These are phyloP conservation scores for Diploptera punctata DNA, from an alignment of 2,888 invertebrate genomes.

Conservation along the genomic window DNA sequence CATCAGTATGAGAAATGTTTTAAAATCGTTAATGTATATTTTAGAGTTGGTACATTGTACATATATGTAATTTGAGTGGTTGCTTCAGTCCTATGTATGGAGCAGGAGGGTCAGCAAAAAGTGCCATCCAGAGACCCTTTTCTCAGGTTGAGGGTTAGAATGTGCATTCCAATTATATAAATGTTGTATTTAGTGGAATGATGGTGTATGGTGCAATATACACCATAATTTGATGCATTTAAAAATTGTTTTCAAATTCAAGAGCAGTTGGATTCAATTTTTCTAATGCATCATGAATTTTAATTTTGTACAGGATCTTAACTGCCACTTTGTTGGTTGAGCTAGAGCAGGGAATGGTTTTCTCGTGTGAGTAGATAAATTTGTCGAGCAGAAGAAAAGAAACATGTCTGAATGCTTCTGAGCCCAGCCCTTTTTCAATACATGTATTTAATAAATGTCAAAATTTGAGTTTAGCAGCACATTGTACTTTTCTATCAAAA, in stretches of 20 bases:
- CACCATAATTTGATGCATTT: neutral
- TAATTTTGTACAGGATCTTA: constrained; percentile 21
- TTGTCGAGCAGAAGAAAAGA: neutral
- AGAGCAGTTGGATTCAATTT: constrained; percentile 12
- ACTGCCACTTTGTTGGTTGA: neutral
- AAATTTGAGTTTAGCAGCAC: neutral
- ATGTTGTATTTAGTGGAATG: constrained; percentile 34
- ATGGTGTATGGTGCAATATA: constrained; percentile 11
- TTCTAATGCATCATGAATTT: constrained; percentile 1
- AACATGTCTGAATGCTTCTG: neutral
- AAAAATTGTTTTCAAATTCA: too few species aligned
- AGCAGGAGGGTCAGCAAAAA: constrained; percentile 30
- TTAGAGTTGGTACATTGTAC: constrained; percentile 42
- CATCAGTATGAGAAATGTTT: constrained; percentile 39
- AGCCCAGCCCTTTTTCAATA: neutral
- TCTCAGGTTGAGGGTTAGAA: constrained; percentile 41
- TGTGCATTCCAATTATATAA: constrained; percentile 42
- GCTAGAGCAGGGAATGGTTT: neutral
- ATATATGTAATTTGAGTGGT: constrained; percentile 41
- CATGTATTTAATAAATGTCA: neutral
- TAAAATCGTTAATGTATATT: constrained; percentile 42
- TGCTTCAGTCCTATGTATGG: constrained; percentile 31
- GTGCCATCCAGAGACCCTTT: constrained; percentile 40
- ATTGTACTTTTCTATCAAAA: neutral
- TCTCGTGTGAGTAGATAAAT: too few species aligned